Evolutionary conservation across 2,113 vertebrate species (phyloP).

Genomic region (Hemicordylus capensis): DNA sequence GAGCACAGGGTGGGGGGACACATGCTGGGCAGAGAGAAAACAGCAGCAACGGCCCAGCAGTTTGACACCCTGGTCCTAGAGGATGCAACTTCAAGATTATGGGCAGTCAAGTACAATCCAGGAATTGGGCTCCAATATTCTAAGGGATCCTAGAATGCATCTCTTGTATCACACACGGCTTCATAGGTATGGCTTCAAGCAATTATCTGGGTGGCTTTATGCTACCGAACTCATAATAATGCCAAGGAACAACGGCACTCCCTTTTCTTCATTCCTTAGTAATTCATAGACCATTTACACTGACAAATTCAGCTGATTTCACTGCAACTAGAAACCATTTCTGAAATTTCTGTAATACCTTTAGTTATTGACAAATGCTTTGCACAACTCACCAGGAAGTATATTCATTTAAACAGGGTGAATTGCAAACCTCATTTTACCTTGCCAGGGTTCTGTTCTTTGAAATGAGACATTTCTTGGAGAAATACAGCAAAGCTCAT

Average conservation of each 20-base stretch:
- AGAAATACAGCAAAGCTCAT: slow-evolving; percentile 88
- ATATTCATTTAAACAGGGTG: not conserved
- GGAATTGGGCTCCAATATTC: not conserved
- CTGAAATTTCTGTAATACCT: not conserved
- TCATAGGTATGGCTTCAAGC: not conserved
- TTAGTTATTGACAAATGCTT: not conserved
- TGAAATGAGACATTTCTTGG: slow-evolving; percentile 93
- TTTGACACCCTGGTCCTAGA: too few species aligned
- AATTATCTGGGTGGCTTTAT: not conserved
- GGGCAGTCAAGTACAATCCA: not conserved
- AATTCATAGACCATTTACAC: not conserved
- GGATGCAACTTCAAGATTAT: not conserved
- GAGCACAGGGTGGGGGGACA: too few species aligned
- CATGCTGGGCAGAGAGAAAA: too few species aligned
- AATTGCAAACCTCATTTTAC: slow-evolving; percentile 69
- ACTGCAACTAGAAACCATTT: not conserved
- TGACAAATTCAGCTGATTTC: not conserved
- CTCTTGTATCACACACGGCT: not conserved
- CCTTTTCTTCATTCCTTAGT: not conserved
- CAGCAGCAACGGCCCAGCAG: too few species aligned
- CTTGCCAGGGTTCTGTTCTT: slow-evolving; percentile 97
- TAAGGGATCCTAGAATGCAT: not conserved
- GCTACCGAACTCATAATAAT: not conserved
- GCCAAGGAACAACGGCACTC: not conserved
- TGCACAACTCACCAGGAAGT: not conserved